These are phyloP conservation scores for Lamellibrachia columna DNA, from an alignment of 2,888 invertebrate species.

Conservation along the genomic window DNA sequence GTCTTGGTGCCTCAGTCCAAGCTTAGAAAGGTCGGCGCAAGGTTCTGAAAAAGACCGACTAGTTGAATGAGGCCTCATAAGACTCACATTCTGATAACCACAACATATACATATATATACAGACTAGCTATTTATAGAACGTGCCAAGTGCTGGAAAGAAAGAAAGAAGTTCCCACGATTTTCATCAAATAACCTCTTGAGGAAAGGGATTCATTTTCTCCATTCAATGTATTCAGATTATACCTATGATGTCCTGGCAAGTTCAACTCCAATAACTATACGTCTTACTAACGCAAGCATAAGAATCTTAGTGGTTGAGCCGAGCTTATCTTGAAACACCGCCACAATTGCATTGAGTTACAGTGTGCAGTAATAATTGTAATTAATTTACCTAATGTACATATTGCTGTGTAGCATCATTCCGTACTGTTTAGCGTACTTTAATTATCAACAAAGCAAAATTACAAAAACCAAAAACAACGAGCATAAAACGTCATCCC, in stretches of 20 bases:
- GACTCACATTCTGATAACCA: neutral
- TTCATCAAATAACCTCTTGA: neutral
- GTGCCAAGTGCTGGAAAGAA: neutral
- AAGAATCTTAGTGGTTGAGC: neutral
- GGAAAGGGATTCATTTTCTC: neutral
- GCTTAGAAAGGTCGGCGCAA: neutral
- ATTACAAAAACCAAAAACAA: neutral
- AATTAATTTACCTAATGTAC: neutral
- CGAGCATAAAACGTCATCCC: neutral
- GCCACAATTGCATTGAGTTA: neutral
- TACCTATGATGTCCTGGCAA: neutral
- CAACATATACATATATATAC: neutral
- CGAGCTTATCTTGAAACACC: neutral
- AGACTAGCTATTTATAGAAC: neutral
- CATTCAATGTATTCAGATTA: neutral
- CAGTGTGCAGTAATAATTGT: neutral
- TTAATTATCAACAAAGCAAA: neutral
- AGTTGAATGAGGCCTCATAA: neutral
- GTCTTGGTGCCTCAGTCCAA: neutral
- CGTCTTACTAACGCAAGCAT: neutral
- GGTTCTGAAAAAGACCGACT: neutral
- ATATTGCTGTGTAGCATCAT: neutral
- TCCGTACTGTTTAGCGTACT: conserved; percentile 1
- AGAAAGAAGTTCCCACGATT: neutral
- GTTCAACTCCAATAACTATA: neutral